Evolutionary conservation across 2,888 invertebrate species (phyloP), one percentile per base, ranked within the genome.

Genomic region (Cremastinae sp.): DNA sequence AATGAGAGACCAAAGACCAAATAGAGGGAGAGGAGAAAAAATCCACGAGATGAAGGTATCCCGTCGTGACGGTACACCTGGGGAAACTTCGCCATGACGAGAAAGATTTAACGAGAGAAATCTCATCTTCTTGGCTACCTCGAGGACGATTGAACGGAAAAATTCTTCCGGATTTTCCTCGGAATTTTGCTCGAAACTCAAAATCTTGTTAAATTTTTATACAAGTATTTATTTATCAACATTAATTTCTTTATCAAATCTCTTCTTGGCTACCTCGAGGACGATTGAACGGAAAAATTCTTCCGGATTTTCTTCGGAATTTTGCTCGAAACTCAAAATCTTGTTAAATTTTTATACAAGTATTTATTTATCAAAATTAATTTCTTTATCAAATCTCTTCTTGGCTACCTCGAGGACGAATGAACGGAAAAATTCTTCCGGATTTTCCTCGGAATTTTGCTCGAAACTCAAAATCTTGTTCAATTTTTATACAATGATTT

Each of bases 161-260:
- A 83, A 81, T 78, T 83, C 84, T 83, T 77, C 83, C 76, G 84
- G 81, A 83, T 84, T 81, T 78, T 74, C 76, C 22, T 47, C 28
- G 28, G 28, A 28, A 2, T 28, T 28, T 28, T 28, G n/a, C n/a
- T n/a, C n/a, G n/a, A n/a, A n/a, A n/a, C n/a, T n/a, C n/a, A n/a
- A n/a, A n/a, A n/a, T n/a, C n/a, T n/a, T n/a, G n/a, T n/a, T n/a
- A n/a, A n/a, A n/a, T n/a, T n/a, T n/a, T n/a, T n/a, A n/a, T n/a
- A n/a, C 28, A 28, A 5, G 28, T 5, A 2, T 28, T 28, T 28
- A 28, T 28, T 28, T 28, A 28, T 28, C 28, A 28, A 28, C 28
- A 28, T 28, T 28, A 28, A 3, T 28, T 28, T 28, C 5, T n/a
- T n/a, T n/a, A n/a, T n/a, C n/a, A n/a, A n/a, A n/a, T n/a, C n/a